phyloP scores from a whole-genome alignment of 1,140 invertebrate genomes.

The Glossosoma conforme region DNA sequence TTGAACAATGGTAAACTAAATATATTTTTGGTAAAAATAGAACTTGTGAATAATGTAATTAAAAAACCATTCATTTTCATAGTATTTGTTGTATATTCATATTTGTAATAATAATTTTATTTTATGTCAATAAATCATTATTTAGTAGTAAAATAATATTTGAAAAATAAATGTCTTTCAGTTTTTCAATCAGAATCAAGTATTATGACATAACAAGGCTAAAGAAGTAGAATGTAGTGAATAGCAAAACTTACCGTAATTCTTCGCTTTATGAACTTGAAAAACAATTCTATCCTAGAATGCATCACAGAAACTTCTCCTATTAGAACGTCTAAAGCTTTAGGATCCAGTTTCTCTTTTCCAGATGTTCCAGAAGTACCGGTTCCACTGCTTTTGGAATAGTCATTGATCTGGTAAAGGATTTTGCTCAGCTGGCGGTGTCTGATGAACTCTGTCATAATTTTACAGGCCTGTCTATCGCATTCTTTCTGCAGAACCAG shows the following conservation, averaged over 20 bases:
- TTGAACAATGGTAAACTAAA: too few species aligned
- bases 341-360: slow-evolving; percentile 67
- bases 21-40: too few species aligned
- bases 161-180: too few species aligned
- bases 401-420: slow-evolving; percentile 59
- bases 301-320: slow-evolving; percentile 90
- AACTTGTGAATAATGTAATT: too few species aligned
- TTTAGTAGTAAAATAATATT: too few species aligned
- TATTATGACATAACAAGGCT: slow-evolving; percentile 18
- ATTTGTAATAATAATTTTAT: too few species aligned
- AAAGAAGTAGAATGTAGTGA: too few species aligned
- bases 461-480: slow-evolving; percentile 65
- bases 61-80: too few species aligned
- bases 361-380: slow-evolving; percentile 38
- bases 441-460: slow-evolving; percentile 75
- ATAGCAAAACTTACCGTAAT: slow-evolving; percentile 58
- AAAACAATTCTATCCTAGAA: slow-evolving; percentile 84
- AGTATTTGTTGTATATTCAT: too few species aligned
- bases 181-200: too few species aligned
- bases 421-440: slow-evolving; percentile 65
- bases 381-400: slow-evolving; percentile 40
- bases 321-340: slow-evolving; percentile 83
- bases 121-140: too few species aligned
- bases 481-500: slow-evolving; percentile 81
- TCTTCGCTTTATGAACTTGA: slow-evolving; percentile 79